Base-by-base conservation (phyloP, 1,140 invertebrate species). In the Megalopta genalis region DNA sequence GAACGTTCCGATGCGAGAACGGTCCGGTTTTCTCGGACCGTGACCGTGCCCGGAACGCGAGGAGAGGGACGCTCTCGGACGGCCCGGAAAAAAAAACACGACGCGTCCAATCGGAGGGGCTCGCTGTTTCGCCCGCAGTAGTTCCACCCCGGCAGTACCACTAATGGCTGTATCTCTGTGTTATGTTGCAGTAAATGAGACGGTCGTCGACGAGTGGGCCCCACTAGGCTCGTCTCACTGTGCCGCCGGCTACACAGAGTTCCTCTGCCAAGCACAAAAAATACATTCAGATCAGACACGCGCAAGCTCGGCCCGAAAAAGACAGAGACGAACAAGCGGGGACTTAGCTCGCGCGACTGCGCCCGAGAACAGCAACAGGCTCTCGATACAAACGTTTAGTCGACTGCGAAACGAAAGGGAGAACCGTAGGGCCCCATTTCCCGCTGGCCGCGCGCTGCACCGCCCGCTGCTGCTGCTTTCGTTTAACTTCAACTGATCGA, bases 151-250 rank as follows among this genome's bases (percentile, higher is more conserved):
- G 81, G 68, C 79, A 42, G 25, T 69, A 75, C 16, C 46, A 81
- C 57, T 88, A 83, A 89, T 76, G 54, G 70, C 74, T 66, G 83
- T 63, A 65, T 81, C 71, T 81, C 71, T 89, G 71, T 93, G 88
- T 94, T 94, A 90, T 94, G 94, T 95, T 94, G 84, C 94, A 94
- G 94, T 92, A 92, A 93, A 92, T 91, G 94, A 94, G 90, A 89
- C 90, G 90, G 93, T 94, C 91, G 89, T 94, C 91, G 93, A 94
- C 93, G 94, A 94, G 93, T 94, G 94, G 94, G 63, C 75, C 82
- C 85, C 52, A n/a, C n/a, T n/a, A n/a, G 71, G 64, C 64, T 52
- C 37, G 77, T 59, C 46, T 32, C 59, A 23, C 46, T 52, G 49
- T 14, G 27, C n/a, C 39, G 14, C 7, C 49, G 68, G 63, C 75